A percentile compares a stretch with the other conserved stretches of the same genome.
Evolutionary conservation across 2,797 vertebrate species (phyloP).

Genomic region (Gymnoscopelus braueri): DNA sequence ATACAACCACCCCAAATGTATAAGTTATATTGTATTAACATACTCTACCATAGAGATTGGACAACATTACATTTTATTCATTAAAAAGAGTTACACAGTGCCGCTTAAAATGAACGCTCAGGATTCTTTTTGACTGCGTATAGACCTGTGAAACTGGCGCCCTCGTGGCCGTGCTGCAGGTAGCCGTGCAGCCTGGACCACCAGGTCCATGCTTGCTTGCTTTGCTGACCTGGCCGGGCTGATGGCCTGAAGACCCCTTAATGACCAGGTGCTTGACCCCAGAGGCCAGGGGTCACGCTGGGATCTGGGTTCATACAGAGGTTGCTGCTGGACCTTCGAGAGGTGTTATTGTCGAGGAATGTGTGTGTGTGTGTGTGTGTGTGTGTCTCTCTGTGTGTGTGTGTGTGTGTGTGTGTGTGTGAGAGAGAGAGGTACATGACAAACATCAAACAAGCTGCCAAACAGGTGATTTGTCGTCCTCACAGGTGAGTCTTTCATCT

Average conservation of each 20-base stretch:
- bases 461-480: background rate
- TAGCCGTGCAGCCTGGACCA: too few species aligned
- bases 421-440: background rate
- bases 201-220: too few species aligned
- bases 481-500: background rate
- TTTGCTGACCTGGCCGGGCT: background rate
- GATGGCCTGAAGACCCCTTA: slow-evolving; percentile 17
- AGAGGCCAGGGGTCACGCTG: slow-evolving; percentile 7
- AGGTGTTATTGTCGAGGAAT: background rate
- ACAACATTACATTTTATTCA: too few species aligned
- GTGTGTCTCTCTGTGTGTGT: background rate
- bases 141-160: too few species aligned
- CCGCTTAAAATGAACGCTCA: too few species aligned
- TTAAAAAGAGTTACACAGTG: too few species aligned
- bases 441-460: background rate
- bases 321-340: background rate
- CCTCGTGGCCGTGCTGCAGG: too few species aligned
- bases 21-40: too few species aligned
- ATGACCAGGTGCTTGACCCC: slow-evolving; percentile 14
- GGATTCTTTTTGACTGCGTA: too few species aligned
- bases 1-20: too few species aligned
- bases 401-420: background rate
- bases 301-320: slow-evolving; percentile 22
- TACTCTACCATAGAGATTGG: too few species aligned
- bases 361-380: slow-evolving; percentile 2